phyloP scores from a whole-genome alignment of 2,797 vertebrate genomes.

The Telmatherina bonti region DNA sequence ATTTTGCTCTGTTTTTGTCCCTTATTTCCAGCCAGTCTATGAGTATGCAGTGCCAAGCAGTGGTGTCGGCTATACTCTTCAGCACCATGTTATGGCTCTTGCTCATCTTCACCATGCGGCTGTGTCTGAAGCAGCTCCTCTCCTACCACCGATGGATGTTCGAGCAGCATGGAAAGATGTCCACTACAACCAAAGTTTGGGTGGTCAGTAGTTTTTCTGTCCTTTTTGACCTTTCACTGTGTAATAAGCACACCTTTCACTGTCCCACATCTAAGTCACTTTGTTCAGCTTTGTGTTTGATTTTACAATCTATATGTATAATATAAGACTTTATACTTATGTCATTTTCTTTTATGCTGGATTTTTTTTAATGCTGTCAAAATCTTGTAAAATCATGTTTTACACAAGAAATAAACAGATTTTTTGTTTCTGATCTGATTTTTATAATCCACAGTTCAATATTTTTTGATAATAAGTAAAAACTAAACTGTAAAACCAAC shows the following conservation, averaged over 20 bases:
- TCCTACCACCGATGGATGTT: slow-evolving; percentile 94
- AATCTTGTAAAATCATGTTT: neutral
- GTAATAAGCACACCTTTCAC: too few relatives aligned
- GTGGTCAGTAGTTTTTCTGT: slow-evolving; percentile 82
- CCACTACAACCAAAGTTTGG: slow-evolving; percentile 92
- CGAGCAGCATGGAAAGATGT: slow-evolving; percentile 89
- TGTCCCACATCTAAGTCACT: neutral
- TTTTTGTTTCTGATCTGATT: neutral
- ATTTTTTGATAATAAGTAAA: neutral
- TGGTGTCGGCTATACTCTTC: slow-evolving; percentile 89
- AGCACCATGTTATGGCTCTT: slow-evolving; percentile 91
- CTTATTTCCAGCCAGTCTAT: slow-evolving; percentile 81
- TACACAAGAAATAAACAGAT: neutral
- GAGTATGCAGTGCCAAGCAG: slow-evolving; percentile 84
- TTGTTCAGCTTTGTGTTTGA: neutral
- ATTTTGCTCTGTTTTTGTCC: neutral
- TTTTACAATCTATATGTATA: neutral
- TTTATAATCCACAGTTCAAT: neutral
- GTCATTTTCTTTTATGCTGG: neutral
- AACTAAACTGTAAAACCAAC: neutral
- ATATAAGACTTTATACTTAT: neutral
- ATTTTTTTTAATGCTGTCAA: neutral
- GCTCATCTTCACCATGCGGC: slow-evolving; percentile 91
- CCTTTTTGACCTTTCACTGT: too few relatives aligned
- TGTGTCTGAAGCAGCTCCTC: slow-evolving; percentile 90